Evolutionary conservation across 2,888 invertebrate genomes (phyloP), one percentile per base, ranked within the genome.

Genomic region (Chironomus tentans): DNA sequence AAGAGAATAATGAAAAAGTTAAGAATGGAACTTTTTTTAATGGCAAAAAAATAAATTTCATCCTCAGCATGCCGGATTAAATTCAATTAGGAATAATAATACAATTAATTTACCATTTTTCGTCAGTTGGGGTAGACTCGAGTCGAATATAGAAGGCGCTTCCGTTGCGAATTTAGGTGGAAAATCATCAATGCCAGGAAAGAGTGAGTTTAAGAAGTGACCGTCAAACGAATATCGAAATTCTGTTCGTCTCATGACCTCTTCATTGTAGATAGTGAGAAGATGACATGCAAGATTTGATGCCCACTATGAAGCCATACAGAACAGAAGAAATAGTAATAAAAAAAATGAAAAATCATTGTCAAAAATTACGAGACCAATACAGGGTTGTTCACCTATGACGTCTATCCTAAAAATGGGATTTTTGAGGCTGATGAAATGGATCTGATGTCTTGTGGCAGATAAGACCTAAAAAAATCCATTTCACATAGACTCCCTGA

Each of bases 141-240:
- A 86, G 82, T 95, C 94, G 81, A 94, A 94, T n/a, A 87, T 84
- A 0, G 89, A 85, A 0, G 94, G 93, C 77, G 91, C 88, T 81
- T 91, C 90, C 3, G 92, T 93, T 72, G 94, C 95, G 82, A 93
- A 97, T 0, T 87, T 82, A 0, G 90, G 86, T 1, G 95, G 93
- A 77, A 91, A 85, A 80, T 97, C 97, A 74, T 92, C 91, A 86
- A 98, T 89, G 0, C 97, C 97, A 0, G 94, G 93, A 83, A 98
- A 98, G 62, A 98, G 84, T 12, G 90, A 88, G 78, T 90, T 90
- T 5, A 98, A 86, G 81, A 94, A 93, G 80, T 93, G 98, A 0
- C 92, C 92, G 24, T 94, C 92, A 80, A 95, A 92, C 77, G 89
- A 86, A 0, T 85, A 81, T 79, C 91, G 90, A 82, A 97, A 97